Evolutionary conservation across 2,797 vertebrate species (phyloP), one percentile per base, ranked within the genome.

Genomic region (Silurus lanzhouensis): DNA sequence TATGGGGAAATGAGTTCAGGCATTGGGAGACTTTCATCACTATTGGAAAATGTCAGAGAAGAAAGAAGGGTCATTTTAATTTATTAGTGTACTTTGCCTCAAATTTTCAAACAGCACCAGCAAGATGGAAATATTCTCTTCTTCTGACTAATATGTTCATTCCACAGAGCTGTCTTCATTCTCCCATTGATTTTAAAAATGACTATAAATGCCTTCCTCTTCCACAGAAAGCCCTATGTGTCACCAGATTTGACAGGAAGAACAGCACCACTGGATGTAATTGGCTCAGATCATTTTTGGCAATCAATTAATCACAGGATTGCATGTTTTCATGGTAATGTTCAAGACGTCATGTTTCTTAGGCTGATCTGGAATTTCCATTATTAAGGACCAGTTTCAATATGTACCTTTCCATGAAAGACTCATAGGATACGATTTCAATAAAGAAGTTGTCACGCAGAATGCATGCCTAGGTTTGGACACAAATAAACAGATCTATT

Each of bases 231-330:
- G 31, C 31, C 58, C 46, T 15, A 61, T 71, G 22, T 25, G 66
- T 68, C 10, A 60, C 55, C 3, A 6, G 22, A 83, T 63, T 57
- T 77, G 31, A 68, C 64, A 77, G 27, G 48, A 84, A 60, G 60
- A 27, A 76, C 58, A 55, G 25, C 44, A 55, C 25, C 46, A 84
- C 52, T 58, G 48, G 12, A 55, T 44, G 67, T 76, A 55, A 57
- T 77, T 67, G 10, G 19, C 55, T 78, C 31, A 52, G 72, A 67
- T 58, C 44, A 64, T 31, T 72, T 67, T 67, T 27, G 38, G 27
- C 22, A 20, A 72, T 85, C 57, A 80, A 72, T 85, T 72, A 85
- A 81, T 85, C 68, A 85, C 1, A 17, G n/a, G 76, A 63, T 71
- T 80, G 72, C 63, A 25, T 78, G 75, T 66, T 84, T 75, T 63